These are phyloP conservation scores for Zelostemma sp. DNA, from an alignment of 1,140 invertebrate species.

Conservation along the genomic window DNA sequence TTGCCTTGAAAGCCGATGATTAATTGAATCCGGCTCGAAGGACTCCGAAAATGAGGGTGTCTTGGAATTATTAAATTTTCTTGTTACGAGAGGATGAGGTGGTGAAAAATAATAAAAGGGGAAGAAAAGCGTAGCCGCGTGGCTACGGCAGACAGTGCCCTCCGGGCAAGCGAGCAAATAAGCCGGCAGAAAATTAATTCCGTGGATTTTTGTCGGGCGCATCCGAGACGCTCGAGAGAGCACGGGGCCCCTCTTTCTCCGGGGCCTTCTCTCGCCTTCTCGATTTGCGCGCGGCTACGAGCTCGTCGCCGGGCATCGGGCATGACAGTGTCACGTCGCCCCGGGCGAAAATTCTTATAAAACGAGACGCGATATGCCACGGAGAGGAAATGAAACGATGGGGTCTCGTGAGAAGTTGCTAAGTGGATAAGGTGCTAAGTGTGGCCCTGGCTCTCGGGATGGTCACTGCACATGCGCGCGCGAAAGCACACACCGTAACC, in stretches of 20 bases:
- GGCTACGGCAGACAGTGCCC: constrained; percentile 32
- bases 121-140: constrained; percentile 30
- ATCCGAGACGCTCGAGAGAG: constrained; percentile 54
- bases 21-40: too few relatives aligned
- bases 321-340: constrained; percentile 67
- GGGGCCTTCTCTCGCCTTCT: constrained; percentile 21
- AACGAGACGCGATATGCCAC: constrained; percentile 62
- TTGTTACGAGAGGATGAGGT: neutral
- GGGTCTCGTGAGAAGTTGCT: constrained; percentile 64
- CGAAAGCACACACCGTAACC: constrained; percentile 29
- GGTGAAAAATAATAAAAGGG: constrained; percentile 14
- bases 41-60: too few relatives aligned
- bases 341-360: constrained; percentile 63
- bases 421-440: constrained; percentile 69
- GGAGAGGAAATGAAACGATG: constrained; percentile 54
- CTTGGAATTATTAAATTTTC: too few relatives aligned
- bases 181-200: constrained; percentile 64
- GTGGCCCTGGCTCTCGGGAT: constrained; percentile 51
- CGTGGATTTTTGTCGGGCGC: constrained; percentile 54
- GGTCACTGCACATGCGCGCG: constrained; percentile 43
- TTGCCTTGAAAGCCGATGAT: too few relatives aligned
- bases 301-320: constrained; percentile 32
- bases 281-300: constrained; percentile 22
- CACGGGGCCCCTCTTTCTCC: constrained; percentile 29
- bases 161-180: constrained; percentile 40